Evolutionary conservation across 2,888 invertebrate genomes (phyloP), one percentile per base, ranked within the genome.

Genomic region (Agriotes lineatus): DNA sequence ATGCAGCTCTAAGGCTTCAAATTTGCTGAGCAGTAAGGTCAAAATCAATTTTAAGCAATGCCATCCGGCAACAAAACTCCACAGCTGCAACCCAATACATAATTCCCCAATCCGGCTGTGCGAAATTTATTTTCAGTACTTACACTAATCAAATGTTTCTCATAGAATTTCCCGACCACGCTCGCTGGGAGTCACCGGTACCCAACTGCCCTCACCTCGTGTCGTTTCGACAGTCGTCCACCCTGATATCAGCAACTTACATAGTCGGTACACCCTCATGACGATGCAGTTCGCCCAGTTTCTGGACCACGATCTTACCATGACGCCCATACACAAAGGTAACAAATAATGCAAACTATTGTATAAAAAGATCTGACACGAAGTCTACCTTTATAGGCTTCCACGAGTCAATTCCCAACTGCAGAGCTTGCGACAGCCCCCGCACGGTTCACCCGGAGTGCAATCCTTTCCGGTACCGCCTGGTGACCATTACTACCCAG

Each of bases 221-320:
- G 86, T 92, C 0, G 90, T 97, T 35, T 96, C 96, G 0, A 93
- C 95, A 0, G 90, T 92, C 0, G 93, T 97, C 54, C 97, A 97
- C 82, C 94, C 96, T 0, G 96, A 96, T 79, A 95, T 96, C 67
- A 95, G 95, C 30, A 94, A 96, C 81, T 86, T 96, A 16, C 96
- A 96, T 80, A 92, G 91, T 0, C 88, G 95, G 4, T 96, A 97
- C 83, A 93, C 96, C 0, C 85, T 97, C 14, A 94, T 97, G 93
- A 89, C 94, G 39, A 97, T 97, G 97, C 97, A 97, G 85, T 97
- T 91, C 78, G 97, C 96, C 0, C 97, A 97, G 83, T 93, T 98
- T 78, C 83, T 97, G 16, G 97, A 97, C 83, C 97, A 97, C 85
- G 97, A 97, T 82, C 87, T 98, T 57, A 97, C 97, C 0, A 91